Conservation (phyloP, 2,113 vertebrate genomes). For the Crotalus viridis region DNA sequence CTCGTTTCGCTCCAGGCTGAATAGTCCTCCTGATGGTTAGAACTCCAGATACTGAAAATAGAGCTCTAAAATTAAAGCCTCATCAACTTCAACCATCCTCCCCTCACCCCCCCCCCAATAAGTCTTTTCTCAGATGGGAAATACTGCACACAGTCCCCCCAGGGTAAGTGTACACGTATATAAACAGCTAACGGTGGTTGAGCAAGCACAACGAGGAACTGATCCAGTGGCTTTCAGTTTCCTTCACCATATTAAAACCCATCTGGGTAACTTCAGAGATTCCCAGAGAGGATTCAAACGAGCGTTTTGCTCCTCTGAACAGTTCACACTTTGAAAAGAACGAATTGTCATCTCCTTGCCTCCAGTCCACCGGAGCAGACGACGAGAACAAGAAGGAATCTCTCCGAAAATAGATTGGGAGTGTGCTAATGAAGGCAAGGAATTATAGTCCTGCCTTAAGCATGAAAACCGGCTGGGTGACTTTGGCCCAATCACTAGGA, state of each 20-base stretch:
- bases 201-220: neutral
- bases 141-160: neutral
- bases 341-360: no score
- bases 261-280: neutral
- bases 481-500: no score
- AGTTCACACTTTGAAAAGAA: neutral
- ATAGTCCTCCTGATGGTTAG: constrained; percentile 14
- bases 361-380: neutral
- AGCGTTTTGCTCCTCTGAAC: constrained; percentile 1
- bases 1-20: constrained; percentile 16
- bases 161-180: neutral
- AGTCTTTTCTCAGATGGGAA: neutral
- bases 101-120: accelerated
- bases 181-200: neutral
- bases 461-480: no score
- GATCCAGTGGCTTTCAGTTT: neutral
- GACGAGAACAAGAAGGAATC: neutral
- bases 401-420: neutral
- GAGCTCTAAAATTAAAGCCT: neutral
- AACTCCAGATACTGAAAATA: constrained; percentile 2
- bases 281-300: neutral
- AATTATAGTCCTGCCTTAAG: no score
- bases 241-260: neutral
- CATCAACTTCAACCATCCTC: neutral
- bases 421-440: neutral